Percentiles rank a stretch among this genome's conserved stretches.
Evolutionary conservation across 2,113 vertebrate species (phyloP).

Genomic region (Passer montanus): DNA sequence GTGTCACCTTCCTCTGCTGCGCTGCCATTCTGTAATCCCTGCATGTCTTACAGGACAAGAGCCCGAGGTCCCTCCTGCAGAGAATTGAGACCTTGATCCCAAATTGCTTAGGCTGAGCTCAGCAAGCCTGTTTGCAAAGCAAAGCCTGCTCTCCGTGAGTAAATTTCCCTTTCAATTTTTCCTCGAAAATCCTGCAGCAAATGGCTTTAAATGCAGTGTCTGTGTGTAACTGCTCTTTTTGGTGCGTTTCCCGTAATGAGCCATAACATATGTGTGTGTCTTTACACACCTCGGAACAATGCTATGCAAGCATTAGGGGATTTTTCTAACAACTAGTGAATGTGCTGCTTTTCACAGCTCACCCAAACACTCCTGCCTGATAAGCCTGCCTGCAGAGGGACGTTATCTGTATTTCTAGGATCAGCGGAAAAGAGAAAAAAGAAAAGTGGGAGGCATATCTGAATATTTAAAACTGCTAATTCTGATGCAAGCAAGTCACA

Average conservation of each 20-base stretch:
- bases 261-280: not conserved
- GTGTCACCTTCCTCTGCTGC: fast-evolving
- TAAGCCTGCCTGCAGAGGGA: not conserved
- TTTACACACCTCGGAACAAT: slow-evolving; percentile 36
- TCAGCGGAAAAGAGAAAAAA: not conserved
- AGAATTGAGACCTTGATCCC: not conserved
- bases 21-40: not conserved
- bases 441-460: not conserved
- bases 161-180: not conserved
- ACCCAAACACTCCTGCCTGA: not conserved
- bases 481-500: not conserved
- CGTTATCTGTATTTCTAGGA: not conserved
- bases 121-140: not conserved
- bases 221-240: slow-evolving; percentile 27
- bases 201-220: not conserved
- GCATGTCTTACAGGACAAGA: not conserved
- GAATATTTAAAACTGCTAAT: not conserved
- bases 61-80: not conserved
- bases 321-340: slow-evolving; percentile 10
- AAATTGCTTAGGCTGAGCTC: not conserved
- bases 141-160: not conserved
- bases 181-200: not conserved
- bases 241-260: not conserved
- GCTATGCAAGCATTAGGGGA: not conserved
- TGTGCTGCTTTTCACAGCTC: not conserved